Percentiles rank a stretch among this genome's conserved stretches.
phyloP scores from a whole-genome alignment of 2,888 invertebrate genomes.

The Pseudolycoriella hygida region DNA sequence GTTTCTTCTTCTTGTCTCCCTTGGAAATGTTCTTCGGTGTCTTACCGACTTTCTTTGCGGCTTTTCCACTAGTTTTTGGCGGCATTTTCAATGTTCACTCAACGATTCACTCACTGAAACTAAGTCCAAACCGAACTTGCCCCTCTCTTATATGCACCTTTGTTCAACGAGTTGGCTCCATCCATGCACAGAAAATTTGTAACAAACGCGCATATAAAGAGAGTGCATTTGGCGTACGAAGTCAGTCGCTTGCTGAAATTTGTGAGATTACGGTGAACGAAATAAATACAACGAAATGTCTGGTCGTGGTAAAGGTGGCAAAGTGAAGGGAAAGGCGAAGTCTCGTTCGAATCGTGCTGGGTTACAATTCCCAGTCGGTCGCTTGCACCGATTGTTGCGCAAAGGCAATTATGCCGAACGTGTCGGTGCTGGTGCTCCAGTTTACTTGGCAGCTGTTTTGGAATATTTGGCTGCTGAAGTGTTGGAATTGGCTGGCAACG shows the following conservation, averaged over 20 bases:
- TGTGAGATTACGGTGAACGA: too few species aligned
- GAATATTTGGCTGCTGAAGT: slow-evolving; percentile 50
- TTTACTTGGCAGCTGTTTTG: slow-evolving; percentile 40
- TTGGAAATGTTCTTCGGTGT: slow-evolving; percentile 38
- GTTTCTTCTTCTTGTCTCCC: slow-evolving; percentile 36
- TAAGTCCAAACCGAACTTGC: not conserved
- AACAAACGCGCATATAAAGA: too few species aligned
- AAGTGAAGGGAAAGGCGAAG: too few species aligned
- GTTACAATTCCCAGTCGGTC: too few species aligned
- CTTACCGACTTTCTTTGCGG: slow-evolving; percentile 35
- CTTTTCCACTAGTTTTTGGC: slow-evolving; percentile 25
- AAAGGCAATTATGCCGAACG: too few species aligned
- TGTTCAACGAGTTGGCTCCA: too few species aligned
- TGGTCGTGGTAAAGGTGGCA: too few species aligned
- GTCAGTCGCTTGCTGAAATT: not conserved
- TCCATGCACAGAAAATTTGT: too few species aligned
- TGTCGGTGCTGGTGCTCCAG: too few species aligned
- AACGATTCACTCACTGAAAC: not conserved
- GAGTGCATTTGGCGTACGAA: not conserved
- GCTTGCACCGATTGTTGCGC: too few species aligned
- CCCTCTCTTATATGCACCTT: not conserved
- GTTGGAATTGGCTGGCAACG: slow-evolving; percentile 41
- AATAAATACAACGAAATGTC: too few species aligned
- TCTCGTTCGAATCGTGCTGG: too few species aligned
- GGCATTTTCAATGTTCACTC: slow-evolving; percentile 15